phyloP scores from a whole-genome alignment of 2,113 vertebrate genomes.

The Raja brachyura region DNA sequence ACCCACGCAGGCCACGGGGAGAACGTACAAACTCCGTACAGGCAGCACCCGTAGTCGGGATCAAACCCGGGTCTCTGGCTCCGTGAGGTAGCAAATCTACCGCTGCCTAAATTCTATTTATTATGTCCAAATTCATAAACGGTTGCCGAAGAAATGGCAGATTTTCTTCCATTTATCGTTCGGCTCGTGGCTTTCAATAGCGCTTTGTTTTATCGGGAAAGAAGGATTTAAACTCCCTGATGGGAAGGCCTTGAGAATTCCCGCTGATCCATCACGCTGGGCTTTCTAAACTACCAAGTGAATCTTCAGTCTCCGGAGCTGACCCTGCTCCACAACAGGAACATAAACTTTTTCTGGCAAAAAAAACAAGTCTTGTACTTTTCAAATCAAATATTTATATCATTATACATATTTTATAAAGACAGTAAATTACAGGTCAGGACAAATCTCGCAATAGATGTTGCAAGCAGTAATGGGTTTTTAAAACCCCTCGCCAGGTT shows the following conservation, averaged over 20 bases:
- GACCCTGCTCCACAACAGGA: background rate
- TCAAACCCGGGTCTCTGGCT: no score
- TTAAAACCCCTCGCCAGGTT: background rate
- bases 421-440: conserved; percentile 25
- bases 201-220: background rate
- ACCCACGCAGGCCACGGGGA: no score
- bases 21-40: no score
- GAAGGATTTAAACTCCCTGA: background rate
- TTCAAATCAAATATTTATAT: conserved; percentile 36
- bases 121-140: no score
- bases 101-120: no score
- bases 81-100: background rate
- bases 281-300: background rate
- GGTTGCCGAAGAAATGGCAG: no score
- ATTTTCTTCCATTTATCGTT: background rate
- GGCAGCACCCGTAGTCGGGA: no score
- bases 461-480: background rate
- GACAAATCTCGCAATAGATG: background rate
- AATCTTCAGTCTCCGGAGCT: background rate
- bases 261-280: background rate
- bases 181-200: background rate
- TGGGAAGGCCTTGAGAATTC: background rate
- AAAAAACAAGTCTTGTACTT: conserved; percentile 17
- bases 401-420: conserved; percentile 31
- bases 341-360: conserved; percentile 17